These are phyloP conservation scores for Alsophila aescularia DNA, from an alignment of 2,888 invertebrate species.

Conservation along the genomic window DNA sequence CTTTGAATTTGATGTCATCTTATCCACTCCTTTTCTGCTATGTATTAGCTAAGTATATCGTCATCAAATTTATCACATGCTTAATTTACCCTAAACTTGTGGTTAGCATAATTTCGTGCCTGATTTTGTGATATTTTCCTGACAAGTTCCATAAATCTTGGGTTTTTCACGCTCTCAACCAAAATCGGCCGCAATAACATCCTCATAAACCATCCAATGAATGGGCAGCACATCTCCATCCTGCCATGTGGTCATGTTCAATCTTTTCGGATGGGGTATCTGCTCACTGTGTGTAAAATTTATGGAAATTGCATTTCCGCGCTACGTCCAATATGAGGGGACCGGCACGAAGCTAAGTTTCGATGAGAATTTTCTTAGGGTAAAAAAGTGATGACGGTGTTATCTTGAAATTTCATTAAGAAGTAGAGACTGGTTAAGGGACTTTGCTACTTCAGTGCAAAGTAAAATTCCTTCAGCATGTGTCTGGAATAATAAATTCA, in stretches of 20 bases:
- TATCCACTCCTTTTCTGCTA: not conserved
- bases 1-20: not conserved
- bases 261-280: conserved; percentile 76
- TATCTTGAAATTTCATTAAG: conserved; percentile 8
- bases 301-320: conserved; percentile 83
- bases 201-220: conserved; percentile 48
- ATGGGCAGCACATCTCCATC: conserved; percentile 39
- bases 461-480: too few relatives aligned
- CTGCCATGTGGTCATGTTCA: conserved; percentile 71
- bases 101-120: conserved; percentile 17
- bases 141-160: conserved; percentile 21
- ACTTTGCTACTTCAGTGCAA: too few relatives aligned
- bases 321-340: conserved; percentile 70
- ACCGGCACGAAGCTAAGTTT: conserved; percentile 47
- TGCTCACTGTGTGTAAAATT: conserved; percentile 82
- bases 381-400: conserved; percentile 36
- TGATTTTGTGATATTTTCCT: conserved; percentile 17
- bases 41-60: not conserved
- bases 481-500: too few relatives aligned
- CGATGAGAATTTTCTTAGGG: conserved; percentile 47
- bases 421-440: not conserved
- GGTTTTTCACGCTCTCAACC: conserved; percentile 29
- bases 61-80: conserved; percentile 8
- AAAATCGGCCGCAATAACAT: conserved; percentile 38
- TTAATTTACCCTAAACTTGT: conserved; percentile 8